Base-by-base conservation (phyloP, 2,888 invertebrate genomes). In the Ectemnius cavifrons region DNA sequence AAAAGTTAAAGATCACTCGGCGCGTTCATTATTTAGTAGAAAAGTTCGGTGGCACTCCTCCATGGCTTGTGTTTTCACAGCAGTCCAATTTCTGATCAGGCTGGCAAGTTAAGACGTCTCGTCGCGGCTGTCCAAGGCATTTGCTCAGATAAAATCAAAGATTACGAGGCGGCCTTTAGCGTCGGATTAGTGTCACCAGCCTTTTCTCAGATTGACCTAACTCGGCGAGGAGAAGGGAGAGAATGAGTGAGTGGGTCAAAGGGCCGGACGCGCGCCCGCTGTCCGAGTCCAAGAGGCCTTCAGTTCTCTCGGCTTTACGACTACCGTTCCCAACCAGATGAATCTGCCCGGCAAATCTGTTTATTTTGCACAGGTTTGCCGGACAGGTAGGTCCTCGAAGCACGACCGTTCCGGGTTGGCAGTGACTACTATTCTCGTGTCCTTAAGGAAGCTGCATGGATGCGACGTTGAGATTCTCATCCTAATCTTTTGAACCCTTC, bases 121-220 rank as follows among this genome's bases (percentile, higher is more conserved):
- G 37, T 1, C 37, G 65, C 52, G 45, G 58, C 59, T 23, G 52
- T 70, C 63, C 45, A 47, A 57, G 70, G 52, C 65, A 60, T 62
- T 72, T 64, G 68, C 57, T 20, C 61, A 70, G 85, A 86, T 86
- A 83, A 75, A 73, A 84, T 86, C 85, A 84, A 67, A 83, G 81
- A 75, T 80, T 68, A 73, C 65, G 66, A 62, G 61, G 67, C 60
- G 78, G 65, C 76, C 78, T 81, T 85, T 81, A 83, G 77, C 83
- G 86, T 86, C 84, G 75, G 88, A 89, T 89, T 89, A 89, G 87
- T 83, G 88, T 87, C 88, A 86, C 83, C 82, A 82, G 80, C 73
- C 77, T 79, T 79, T 81, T 78, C 63, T 67, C 66, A 47, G 79
- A 78, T 64, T 70, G 78, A 80, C 71, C 77, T 67, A 74, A 75